Conservation (phyloP, 2,888 invertebrate genomes). For the Diarsia dahlii region DNA sequence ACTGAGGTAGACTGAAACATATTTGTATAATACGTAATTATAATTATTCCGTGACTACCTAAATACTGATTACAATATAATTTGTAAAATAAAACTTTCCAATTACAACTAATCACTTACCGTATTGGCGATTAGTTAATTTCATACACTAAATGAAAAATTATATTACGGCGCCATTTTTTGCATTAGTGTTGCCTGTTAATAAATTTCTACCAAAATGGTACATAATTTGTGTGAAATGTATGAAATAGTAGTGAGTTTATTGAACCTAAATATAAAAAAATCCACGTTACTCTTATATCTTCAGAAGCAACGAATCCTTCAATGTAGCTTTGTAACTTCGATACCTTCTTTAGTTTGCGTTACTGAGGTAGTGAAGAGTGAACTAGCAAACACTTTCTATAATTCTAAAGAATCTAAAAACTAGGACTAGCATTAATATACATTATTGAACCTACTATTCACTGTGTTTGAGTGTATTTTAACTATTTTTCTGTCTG, state of each 20-base stretch:
- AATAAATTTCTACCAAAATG: slow-evolving; percentile 45
- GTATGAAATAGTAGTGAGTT: not conserved
- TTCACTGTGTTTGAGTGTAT: not conserved
- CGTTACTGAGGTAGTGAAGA: not conserved
- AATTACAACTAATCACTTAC: slow-evolving; percentile 38
- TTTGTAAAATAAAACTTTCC: slow-evolving; percentile 12
- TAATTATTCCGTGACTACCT: slow-evolving; percentile 3
- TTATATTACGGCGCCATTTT: slow-evolving; percentile 10
- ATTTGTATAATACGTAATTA: not conserved
- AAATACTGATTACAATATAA: not conserved
- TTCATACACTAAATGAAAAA: not conserved
- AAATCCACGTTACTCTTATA: not conserved
- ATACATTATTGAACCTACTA: not conserved
- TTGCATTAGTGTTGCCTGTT: slow-evolving; percentile 36
- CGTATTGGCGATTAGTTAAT: slow-evolving; percentile 9
- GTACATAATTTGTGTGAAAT: slow-evolving; percentile 18
- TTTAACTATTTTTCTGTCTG: not conserved
- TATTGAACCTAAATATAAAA: not conserved
- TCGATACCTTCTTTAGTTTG: not conserved
- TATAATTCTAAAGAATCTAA: not conserved
- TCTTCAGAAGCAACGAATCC: not conserved
- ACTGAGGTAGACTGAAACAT: slow-evolving; percentile 3
- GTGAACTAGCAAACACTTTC: not conserved
- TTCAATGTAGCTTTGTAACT: not conserved
- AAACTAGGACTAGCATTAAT: not conserved